Evolutionary conservation across 2,113 vertebrate species (phyloP), one percentile per base, ranked within the genome.

Genomic region (Ptychochromis oligacanthus): DNA sequence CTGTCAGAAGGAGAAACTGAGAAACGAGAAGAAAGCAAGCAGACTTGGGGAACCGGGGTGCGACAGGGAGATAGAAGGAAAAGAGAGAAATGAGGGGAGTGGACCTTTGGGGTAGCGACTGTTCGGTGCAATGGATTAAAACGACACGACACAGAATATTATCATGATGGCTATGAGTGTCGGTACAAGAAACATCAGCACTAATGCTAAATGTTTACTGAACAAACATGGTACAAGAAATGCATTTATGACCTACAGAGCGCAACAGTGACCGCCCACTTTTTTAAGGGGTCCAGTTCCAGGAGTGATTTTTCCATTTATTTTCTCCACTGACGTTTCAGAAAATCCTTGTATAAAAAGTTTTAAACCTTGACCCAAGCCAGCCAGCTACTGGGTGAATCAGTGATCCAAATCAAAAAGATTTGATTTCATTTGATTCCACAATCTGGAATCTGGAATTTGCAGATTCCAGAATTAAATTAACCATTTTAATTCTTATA

Each of bases 1-100:
- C 93, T 86, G 81, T 94, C 93, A 93, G 84, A 58, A 9, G 55
- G 75, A 74, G 80, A 14, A 80, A 38, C 60, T 61, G 79, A 58
- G 64, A 56, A 67, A 38, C 24, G 31, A 36, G 36, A 31, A 81
- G 65, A 64, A 56, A 61, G 77, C 52, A 15, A 76, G 46, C 40
- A 49, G 75, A 80, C 15, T 24, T 9, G 28, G 52, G 78, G 43
- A 28, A 74, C 31, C 38, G 6, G 43, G 28, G 58, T n/a, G 55
- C 67, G 60, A 75, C 52, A n/a, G 5, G 14, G 7, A 55, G 82
- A 75, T 82, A 20, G 59, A 89, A 80, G 79, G 24, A 24, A 80
- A 17, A 83, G 22, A 9, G 22, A 70, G 28, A 14, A 10, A 13
- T 7, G 57, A 6, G 24, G 54, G 26, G 56, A 24, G 20, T 11